Evolutionary conservation across 1,140 invertebrate species (phyloP).

Genomic region (Zophobas morio): DNA sequence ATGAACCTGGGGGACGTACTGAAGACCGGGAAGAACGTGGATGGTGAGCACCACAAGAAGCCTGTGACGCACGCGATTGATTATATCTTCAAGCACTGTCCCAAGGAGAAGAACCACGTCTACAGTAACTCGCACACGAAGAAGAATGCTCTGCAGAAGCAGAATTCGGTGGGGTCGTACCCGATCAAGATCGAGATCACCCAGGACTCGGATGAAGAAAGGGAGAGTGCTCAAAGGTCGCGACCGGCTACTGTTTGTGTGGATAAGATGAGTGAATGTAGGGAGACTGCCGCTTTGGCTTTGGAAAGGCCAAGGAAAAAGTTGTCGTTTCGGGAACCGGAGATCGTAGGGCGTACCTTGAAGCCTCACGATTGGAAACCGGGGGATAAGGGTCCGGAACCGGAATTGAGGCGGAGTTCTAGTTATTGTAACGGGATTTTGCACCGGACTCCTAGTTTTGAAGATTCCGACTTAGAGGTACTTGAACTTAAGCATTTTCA

Average conservation of each 20-base stretch:
- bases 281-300: conserved; percentile 67
- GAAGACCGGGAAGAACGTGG: conserved; percentile 54
- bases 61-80: conserved; percentile 64
- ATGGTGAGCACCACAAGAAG: conserved; percentile 58
- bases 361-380: conserved; percentile 6
- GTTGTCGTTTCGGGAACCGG: conserved; percentile 87
- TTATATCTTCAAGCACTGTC: conserved; percentile 63
- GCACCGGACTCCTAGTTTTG: conserved; percentile 56
- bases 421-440: conserved; percentile 54
- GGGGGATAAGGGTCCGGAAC: background rate
- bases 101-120: conserved; percentile 53
- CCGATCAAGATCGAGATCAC: conserved; percentile 64
- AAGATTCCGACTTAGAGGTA: conserved; percentile 65
- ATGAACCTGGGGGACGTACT: conserved; percentile 60
- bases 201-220: conserved; percentile 63
- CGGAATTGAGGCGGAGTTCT: conserved; percentile 58
- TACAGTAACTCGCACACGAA: conserved; percentile 48
- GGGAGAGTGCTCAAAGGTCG: conserved; percentile 66
- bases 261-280: conserved; percentile 64
- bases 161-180: conserved; percentile 64
- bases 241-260: conserved; percentile 67
- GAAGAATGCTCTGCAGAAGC: conserved; percentile 59
- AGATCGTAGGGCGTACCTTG: conserved; percentile 68
- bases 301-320: conserved; percentile 84
- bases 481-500: too few relatives aligned